Conservation (phyloP, 37 sponge, comb jelly and placozoan genomes). For the Hexactinellida sp. region DNA sequence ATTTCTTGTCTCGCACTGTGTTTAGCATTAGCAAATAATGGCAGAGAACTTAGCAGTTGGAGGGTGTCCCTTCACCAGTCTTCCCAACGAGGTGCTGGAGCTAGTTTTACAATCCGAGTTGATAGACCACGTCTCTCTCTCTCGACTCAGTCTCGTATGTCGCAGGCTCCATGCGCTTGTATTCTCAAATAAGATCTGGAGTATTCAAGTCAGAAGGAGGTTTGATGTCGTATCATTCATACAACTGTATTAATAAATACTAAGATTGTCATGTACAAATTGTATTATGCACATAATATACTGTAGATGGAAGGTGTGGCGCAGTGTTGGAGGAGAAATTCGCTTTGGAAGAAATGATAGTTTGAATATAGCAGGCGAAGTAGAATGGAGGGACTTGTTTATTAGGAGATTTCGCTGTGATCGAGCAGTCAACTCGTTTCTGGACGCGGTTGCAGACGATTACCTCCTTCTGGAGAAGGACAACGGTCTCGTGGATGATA, state of each 20-base stretch:
- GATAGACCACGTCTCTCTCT: neutral
- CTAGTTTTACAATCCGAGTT: neutral
- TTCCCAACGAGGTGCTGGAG: neutral
- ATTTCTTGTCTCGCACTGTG: neutral
- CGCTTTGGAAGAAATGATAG: neutral
- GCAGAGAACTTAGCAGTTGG: neutral
- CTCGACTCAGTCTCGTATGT: neutral
- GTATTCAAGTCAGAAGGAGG: neutral
- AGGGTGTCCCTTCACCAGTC: neutral
- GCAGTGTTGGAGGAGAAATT: neutral
- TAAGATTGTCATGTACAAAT: neutral
- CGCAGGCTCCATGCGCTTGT: neutral
- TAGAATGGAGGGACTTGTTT: neutral
- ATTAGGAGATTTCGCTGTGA: neutral
- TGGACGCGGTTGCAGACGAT: neutral
- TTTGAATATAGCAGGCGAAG: neutral
- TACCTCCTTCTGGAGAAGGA: neutral
- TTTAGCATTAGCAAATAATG: neutral
- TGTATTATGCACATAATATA: neutral
- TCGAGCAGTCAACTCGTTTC: neutral
- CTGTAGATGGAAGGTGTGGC: neutral
- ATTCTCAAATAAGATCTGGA: neutral
- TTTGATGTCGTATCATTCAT: neutral
- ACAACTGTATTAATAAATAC: too few relatives aligned
- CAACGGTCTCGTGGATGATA: constrained; percentile 7